Percentiles rank a stretch among this genome's conserved stretches.
Evolutionary conservation across 2,888 invertebrate species (phyloP).

Genomic region (Acleris sparsana): DNA sequence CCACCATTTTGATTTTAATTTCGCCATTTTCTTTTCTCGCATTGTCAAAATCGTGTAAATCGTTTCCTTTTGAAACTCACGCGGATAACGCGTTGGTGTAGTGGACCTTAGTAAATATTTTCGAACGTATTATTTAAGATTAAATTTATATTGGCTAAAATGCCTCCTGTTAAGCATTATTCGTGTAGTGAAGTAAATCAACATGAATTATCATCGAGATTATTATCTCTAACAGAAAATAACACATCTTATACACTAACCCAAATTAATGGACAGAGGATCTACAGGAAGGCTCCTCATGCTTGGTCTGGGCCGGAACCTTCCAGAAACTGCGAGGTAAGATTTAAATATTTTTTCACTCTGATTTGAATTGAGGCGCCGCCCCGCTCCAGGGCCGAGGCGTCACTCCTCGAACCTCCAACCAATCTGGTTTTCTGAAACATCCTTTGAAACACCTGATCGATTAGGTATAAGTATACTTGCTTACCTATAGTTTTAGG

Average conservation of each 20-base stretch:
- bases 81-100: conserved; percentile 52
- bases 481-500: not conserved
- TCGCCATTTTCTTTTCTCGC: conserved; percentile 53
- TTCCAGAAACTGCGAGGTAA: conserved; percentile 86
- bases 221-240: conserved; percentile 78
- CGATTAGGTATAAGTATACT: not conserved
- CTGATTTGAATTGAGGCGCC: conserved; percentile 33
- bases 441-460: conserved; percentile 5
- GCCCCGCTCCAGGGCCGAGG: conserved; percentile 1
- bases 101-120: conserved; percentile 53
- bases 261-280: conserved; percentile 88
- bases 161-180: conserved; percentile 79
- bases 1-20: conserved; percentile 42
- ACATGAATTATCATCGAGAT: conserved; percentile 80
- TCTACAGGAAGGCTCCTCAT: conserved; percentile 85
- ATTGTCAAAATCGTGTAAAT: conserved; percentile 40
- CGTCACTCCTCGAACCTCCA: not conserved
- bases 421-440: conserved; percentile 6
- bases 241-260: conserved; percentile 77
- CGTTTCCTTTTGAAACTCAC: conserved; percentile 62
- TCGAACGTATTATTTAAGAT: conserved; percentile 71
- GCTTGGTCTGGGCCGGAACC: conserved; percentile 79
- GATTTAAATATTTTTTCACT: conserved; percentile 22
- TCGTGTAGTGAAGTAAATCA: conserved; percentile 80
- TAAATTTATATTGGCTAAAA: conserved; percentile 68